These are phyloP conservation scores for Thermophis baileyi DNA, from an alignment of 2,113 vertebrate species.

Conservation along the genomic window DNA sequence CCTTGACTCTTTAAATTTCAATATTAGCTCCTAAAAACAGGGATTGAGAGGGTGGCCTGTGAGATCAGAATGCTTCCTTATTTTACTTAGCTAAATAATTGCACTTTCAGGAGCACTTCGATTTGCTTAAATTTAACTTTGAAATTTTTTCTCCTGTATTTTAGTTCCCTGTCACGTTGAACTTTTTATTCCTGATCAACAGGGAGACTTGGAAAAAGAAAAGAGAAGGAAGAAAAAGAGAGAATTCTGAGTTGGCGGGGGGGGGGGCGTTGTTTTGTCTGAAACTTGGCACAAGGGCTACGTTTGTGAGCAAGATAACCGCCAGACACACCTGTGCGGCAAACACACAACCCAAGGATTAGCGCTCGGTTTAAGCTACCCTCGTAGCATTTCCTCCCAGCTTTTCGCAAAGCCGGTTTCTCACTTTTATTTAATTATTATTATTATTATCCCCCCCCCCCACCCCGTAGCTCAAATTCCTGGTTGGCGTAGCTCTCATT, in stretches of 20 bases:
- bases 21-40: too few species aligned
- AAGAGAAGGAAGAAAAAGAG: conserved; percentile 15
- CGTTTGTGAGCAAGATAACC: conserved; percentile 64
- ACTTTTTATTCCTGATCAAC: conserved; percentile 34
- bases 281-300: conserved; percentile 46
- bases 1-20: background rate
- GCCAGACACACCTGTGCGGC: conserved; percentile 66
- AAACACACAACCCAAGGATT: conserved; percentile 48
- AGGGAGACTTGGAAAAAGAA: conserved; percentile 1
- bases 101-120: background rate
- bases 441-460: background rate
- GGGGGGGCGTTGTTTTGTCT: background rate
- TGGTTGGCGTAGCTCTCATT: conserved; percentile 15
- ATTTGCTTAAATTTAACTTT: background rate
- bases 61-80: background rate
- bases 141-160: background rate
- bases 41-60: background rate
- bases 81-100: background rate
- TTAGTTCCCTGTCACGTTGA: background rate
- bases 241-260: background rate
- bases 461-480: conserved; percentile 66
- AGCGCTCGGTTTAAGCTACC: conserved; percentile 62
- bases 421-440: background rate
- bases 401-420: conserved; percentile 31
- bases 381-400: conserved; percentile 43